phyloP scores from a whole-genome alignment of 2,113 vertebrate species.

The Condylura cristata region DNA sequence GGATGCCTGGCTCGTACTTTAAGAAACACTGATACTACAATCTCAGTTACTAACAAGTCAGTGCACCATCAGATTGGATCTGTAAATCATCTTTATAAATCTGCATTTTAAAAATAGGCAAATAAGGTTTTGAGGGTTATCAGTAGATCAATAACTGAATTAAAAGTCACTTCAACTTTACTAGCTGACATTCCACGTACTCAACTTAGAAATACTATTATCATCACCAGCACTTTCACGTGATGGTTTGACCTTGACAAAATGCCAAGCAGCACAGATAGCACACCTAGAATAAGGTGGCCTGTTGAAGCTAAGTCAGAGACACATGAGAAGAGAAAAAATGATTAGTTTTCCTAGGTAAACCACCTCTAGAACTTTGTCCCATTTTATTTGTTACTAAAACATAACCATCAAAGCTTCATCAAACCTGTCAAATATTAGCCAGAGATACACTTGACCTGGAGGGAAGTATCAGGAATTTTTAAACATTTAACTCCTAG shows the following conservation, averaged over 20 bases:
- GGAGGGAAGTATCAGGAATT: conserved; percentile 86
- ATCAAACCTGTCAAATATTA: conserved; percentile 80
- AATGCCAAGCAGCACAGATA: background rate
- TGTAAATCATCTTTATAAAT: background rate
- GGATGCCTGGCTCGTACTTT: background rate
- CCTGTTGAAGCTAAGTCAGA: background rate
- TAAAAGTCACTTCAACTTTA: conserved; percentile 12
- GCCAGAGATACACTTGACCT: conserved; percentile 82
- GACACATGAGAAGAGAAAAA: background rate
- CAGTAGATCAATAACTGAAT: background rate
- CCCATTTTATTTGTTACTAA: conserved; percentile 62
- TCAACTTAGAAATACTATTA: background rate
- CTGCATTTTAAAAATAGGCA: conserved; percentile 1
- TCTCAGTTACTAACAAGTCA: background rate
- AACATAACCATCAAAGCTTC: conserved; percentile 69
- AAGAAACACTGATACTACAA: background rate
- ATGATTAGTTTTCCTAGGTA: conserved; percentile 45
- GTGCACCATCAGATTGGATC: background rate
- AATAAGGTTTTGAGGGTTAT: background rate
- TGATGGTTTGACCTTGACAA: conserved; percentile 42
- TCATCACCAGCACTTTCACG: background rate
- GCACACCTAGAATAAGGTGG: background rate
- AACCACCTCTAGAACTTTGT: conserved; percentile 26
- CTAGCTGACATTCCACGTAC: background rate
- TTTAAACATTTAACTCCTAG: conserved; percentile 89